Evolutionary conservation across 2,797 vertebrate genomes (phyloP).

Genomic region (Calcarius lapponicus): DNA sequence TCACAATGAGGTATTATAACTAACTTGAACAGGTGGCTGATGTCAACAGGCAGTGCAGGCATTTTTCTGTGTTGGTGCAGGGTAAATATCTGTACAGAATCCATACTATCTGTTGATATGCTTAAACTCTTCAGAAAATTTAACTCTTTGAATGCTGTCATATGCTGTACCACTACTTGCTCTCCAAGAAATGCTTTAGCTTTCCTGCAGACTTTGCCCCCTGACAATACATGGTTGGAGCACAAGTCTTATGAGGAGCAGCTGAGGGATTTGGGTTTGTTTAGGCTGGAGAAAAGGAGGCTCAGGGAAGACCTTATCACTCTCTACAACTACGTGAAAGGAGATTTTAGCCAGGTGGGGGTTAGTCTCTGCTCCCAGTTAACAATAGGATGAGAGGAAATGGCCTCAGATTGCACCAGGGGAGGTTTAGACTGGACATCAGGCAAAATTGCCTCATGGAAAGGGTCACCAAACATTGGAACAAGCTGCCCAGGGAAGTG

Average conservation of each 20-base stretch:
- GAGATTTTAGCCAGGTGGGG: fast-evolving
- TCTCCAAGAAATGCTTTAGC: neutral
- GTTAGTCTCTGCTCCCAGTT: neutral
- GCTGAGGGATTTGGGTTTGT: neutral
- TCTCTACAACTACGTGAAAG: neutral
- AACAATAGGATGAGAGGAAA: neutral
- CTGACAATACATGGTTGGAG: neutral
- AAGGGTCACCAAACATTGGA: neutral
- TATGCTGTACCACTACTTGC: neutral
- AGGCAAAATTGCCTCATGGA: neutral
- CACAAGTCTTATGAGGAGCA: neutral
- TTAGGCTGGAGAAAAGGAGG: neutral
- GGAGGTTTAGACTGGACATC: neutral
- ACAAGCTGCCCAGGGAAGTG: neutral
- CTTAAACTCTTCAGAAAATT: neutral
- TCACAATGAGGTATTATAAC: conserved; percentile 25
- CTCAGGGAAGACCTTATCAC: neutral
- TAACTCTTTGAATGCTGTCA: neutral
- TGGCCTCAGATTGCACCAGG: fast-evolving
- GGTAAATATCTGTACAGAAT: neutral
- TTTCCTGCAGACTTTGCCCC: neutral
- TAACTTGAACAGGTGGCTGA: neutral
- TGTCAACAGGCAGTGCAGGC: conserved; percentile 10
- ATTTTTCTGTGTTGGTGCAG: neutral
- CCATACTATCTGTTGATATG: neutral